phyloP scores from a whole-genome alignment of 2,888 invertebrate species.

The Synanthedon formicaeformis region DNA sequence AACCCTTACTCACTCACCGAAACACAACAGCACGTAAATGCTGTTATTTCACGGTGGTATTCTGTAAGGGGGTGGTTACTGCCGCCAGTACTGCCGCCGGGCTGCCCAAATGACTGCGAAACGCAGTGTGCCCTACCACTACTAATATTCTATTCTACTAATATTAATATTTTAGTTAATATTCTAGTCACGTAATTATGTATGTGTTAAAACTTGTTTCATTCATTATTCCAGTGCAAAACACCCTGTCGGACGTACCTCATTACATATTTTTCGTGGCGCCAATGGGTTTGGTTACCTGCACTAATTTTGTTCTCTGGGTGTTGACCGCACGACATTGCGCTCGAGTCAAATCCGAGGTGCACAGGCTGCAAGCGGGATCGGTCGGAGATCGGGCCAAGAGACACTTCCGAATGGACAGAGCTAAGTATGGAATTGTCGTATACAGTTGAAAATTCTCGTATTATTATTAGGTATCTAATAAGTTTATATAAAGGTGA shows the following conservation, averaged over 20 bases:
- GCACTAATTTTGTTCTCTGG: conserved; percentile 77
- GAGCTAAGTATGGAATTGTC: conserved; percentile 71
- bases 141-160: too few relatives aligned
- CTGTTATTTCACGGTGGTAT: too few relatives aligned
- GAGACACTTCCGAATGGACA: conserved; percentile 74
- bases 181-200: not conserved
- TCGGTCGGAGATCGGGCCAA: conserved; percentile 72
- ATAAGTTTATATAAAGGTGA: too few relatives aligned
- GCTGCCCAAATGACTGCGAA: too few relatives aligned
- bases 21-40: too few relatives aligned
- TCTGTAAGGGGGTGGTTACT: too few relatives aligned
- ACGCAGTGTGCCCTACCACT: too few relatives aligned
- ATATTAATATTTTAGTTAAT: too few relatives aligned
- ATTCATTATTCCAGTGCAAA: conserved; percentile 37
- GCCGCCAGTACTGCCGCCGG: too few relatives aligned
- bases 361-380: conserved; percentile 75
- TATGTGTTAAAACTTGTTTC: not conserved
- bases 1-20: too few relatives aligned
- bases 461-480: too few relatives aligned
- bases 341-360: conserved; percentile 79
- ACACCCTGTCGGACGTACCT: conserved; percentile 46
- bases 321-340: conserved; percentile 77
- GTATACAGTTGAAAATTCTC: too few relatives aligned
- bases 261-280: conserved; percentile 74
- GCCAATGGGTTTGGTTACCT: conserved; percentile 74